These are phyloP conservation scores for Cantharis lateralis DNA, from an alignment of 2,888 invertebrate species.

Conservation along the genomic window DNA sequence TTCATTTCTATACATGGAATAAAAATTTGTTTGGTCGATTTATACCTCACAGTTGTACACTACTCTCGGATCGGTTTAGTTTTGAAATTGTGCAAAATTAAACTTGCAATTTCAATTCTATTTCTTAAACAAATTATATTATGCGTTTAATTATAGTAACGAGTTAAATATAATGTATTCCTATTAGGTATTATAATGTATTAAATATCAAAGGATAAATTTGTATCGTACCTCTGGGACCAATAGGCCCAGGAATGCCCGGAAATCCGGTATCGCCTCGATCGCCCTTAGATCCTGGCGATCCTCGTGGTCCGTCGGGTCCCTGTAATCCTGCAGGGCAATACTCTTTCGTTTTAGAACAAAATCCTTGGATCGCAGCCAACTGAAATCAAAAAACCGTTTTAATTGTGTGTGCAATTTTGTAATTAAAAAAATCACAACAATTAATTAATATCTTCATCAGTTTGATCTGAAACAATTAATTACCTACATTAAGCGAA, in stretches of 20 bases:
- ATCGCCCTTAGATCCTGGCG: conserved; percentile 73
- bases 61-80: neutral
- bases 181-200: neutral
- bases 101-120: too few relatives aligned
- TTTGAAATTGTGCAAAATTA: neutral
- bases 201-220: neutral
- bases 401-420: neutral
- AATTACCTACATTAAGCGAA: neutral
- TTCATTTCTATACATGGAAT: neutral
- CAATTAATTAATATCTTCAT: neutral
- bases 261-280: conserved; percentile 68
- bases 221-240: conserved; percentile 48
- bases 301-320: conserved; percentile 62
- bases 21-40: neutral
- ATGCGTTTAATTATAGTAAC: neutral
- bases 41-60: neutral
- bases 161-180: neutral
- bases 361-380: conserved; percentile 82
- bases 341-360: conserved; percentile 75
- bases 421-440: neutral
- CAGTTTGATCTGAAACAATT: neutral
- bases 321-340: conserved; percentile 57
- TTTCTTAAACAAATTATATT: too few relatives aligned
- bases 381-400: conserved; percentile 61
- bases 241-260: conserved; percentile 67